Base-by-base conservation (phyloP, 1,140 invertebrate species). In the Pogonus chalceus region DNA sequence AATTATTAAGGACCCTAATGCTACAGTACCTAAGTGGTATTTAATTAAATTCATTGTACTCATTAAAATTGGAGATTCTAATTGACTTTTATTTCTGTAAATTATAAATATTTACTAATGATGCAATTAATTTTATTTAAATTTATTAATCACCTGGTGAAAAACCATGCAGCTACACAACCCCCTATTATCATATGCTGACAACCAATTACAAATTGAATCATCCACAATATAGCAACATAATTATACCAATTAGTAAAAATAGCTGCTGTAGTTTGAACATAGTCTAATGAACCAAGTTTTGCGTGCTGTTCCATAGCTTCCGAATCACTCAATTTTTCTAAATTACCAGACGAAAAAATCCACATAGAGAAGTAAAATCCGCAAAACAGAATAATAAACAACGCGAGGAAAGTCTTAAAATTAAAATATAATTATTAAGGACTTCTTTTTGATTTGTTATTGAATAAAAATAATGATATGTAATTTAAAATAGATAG, bases 171-270 rank as follows among this genome's bases (percentile, higher is more conserved):
- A 0, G 83, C 75, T 7, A 90, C 82, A 23, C 85, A 76, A n/a
- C 84, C 83, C 35, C 84, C 83, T 37, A 90, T 80, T 0, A 87
- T 74, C 68, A 89, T 79, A 64, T 88, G 81, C 60, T 91, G 87
- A 67, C 85, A 88, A 18, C 84, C 83, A 26, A 86, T 69, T 39
- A 83, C 77, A 63, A 90, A 89, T 68, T 88, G 82, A 24, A 70
- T 71, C n/a, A 82, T 69, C 80, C 88, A 88, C 50, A 88, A 75
- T 23, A 83, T 72, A n/a, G 80, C 78, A 56, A 87, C 77, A 2
- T 88, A 49, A 46, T 59, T 58, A 18, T 58, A 60, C 53, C 60
- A 63, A 20, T 58, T 39, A 2, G 62, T 64, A 65, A 81, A 73
- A 51, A 75, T 73, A 56, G 81, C 72, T 18, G 74, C 57, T 0